Evolutionary conservation across 2,888 invertebrate genomes (phyloP), one percentile per base, ranked within the genome.

Genomic region (Ceramica pisi): DNA sequence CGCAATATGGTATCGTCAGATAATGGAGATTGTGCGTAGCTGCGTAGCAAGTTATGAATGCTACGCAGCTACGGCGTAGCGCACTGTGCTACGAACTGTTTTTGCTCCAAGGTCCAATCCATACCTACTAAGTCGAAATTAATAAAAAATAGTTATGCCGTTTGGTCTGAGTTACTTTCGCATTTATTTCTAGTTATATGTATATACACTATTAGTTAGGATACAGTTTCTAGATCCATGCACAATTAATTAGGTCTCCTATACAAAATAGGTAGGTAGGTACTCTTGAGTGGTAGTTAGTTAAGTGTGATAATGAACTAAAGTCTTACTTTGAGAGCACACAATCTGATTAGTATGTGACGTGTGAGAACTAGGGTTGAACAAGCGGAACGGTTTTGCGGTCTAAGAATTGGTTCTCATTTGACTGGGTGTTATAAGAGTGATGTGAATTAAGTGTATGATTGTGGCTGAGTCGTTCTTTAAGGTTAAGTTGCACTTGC

Each of bases 31-130:
- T 31, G 10, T 41, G 61, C 38, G 46, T 46, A 65, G 26, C 38
- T 21, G 21, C 21, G 41, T 59, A 31, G 48, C 26, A n/a, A 14
- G 23, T 23, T 71, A 48, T 38, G 44, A 12, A 44, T 7, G 59
- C 51, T 60, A 61, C 46, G 66, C 21, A 2, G 48, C 55, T 56
- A 75, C 71, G 76, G 56, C 76, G 72, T 72, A 72, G 76, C 71
- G 9, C 10, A 23, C 2, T 16, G 23, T 55, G 41, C 76, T 76
- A 67, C 48, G n/a, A 35, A 63, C 19, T 38, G 19, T 0, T 46
- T 46, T 41, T 41, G 41, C 41, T 31, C 31, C 31, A 31, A 31
- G 31, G 31, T 31, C 0, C 31, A 31, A 2, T 31, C 31, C 31
- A 31, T 31, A n/a, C 5, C 5, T 31, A 31, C 5, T 31, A 31